These are phyloP conservation scores for Tragelaphus scriptus DNA, from an alignment of 2,113 vertebrate species.

Conservation along the genomic window DNA sequence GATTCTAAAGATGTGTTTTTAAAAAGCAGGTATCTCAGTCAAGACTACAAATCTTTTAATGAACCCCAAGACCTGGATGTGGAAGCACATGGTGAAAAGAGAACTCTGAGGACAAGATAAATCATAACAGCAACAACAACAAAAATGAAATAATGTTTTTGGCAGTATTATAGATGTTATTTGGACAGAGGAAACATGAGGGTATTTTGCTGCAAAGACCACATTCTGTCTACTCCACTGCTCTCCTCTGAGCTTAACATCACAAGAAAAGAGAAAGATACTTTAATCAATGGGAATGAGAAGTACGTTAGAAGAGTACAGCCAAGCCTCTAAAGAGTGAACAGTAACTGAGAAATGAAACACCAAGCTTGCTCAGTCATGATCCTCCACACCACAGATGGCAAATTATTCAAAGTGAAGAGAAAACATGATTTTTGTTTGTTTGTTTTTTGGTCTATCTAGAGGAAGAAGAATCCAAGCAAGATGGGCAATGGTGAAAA, in stretches of 20 bases:
- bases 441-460: background rate
- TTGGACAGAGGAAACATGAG: background rate
- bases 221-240: background rate
- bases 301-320: background rate
- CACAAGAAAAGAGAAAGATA: background rate
- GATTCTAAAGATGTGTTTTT: background rate
- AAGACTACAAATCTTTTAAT: background rate
- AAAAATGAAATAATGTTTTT: background rate
- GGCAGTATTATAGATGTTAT: background rate
- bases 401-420: background rate
- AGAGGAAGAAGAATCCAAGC: background rate
- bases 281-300: background rate
- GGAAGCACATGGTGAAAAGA: background rate
- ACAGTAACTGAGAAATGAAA: background rate
- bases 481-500: background rate
- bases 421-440: background rate
- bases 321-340: background rate
- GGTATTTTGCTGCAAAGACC: background rate
- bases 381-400: background rate
- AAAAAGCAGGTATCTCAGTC: background rate
- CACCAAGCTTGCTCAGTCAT: background rate
- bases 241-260: background rate
- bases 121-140: background rate
- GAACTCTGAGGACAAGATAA: background rate
- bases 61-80: background rate